Evolutionary conservation across 2,888 invertebrate genomes (phyloP).

Genomic region (Drosophila ezoana): DNA sequence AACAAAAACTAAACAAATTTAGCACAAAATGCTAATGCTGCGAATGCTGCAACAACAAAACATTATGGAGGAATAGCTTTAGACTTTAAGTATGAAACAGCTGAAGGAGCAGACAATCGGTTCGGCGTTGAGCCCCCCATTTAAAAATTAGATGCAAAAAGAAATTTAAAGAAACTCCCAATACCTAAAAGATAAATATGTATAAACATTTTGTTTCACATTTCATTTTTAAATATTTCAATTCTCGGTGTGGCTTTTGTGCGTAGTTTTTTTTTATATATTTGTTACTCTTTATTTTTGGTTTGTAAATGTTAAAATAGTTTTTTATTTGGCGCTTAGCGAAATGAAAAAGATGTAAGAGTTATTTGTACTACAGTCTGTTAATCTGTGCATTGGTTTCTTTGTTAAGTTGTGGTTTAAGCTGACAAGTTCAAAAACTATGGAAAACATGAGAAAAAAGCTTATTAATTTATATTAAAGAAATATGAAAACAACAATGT

Average conservation of each 20-base stretch:
- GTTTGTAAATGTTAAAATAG: slow-evolving; percentile 54
- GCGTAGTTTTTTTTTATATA: slow-evolving; percentile 33
- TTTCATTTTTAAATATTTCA: slow-evolving; percentile 16
- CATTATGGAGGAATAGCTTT: slow-evolving; percentile 54
- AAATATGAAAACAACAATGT: slow-evolving; percentile 32
- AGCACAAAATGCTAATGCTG: slow-evolving; percentile 50
- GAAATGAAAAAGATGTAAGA: slow-evolving; percentile 26
- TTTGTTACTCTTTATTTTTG: slow-evolving; percentile 48
- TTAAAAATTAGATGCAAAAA: slow-evolving; percentile 19
- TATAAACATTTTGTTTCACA: slow-evolving; percentile 17
- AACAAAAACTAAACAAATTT: slow-evolving; percentile 20
- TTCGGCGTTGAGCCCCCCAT: slow-evolving; percentile 29
- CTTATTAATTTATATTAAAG: slow-evolving; percentile 78
- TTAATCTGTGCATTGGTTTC: slow-evolving; percentile 77
- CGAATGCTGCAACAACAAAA: slow-evolving; percentile 28
- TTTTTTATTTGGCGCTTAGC: slow-evolving; percentile 27
- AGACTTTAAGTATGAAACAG: slow-evolving; percentile 62
- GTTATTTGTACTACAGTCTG: slow-evolving; percentile 57
- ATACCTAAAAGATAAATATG: background rate
- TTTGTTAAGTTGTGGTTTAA: slow-evolving; percentile 81
- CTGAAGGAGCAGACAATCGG: slow-evolving; percentile 68
- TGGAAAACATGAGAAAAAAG: slow-evolving; percentile 67
- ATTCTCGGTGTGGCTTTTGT: slow-evolving; percentile 66
- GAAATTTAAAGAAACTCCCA: slow-evolving; percentile 11
- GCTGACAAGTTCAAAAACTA: slow-evolving; percentile 79